These are phyloP conservation scores for Diplazon laetatorius DNA, from an alignment of 2,888 invertebrate species.

Conservation along the genomic window DNA sequence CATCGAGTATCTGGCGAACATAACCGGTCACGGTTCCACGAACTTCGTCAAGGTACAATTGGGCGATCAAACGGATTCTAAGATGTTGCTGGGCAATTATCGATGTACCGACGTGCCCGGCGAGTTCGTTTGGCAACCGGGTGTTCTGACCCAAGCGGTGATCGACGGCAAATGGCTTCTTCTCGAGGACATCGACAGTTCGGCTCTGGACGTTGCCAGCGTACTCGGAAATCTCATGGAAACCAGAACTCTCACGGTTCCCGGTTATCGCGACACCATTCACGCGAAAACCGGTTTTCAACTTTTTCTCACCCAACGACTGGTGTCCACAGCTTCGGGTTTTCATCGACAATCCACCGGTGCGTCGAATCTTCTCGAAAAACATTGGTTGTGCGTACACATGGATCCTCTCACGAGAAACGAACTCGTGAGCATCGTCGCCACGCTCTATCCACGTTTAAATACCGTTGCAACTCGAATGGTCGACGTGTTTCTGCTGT, in stretches of 20 bases:
- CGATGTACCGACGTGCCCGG: constrained; percentile 98
- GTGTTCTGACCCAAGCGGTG: constrained; percentile 95
- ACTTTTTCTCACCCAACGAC: constrained; percentile 93
- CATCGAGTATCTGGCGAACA: constrained; percentile 92
- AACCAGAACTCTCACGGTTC: constrained; percentile 91
- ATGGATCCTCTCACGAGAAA: constrained; percentile 90
- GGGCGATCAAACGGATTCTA: constrained; percentile 98
- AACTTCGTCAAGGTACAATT: constrained; percentile 94
- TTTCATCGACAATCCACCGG: constrained; percentile 82
- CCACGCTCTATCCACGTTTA: constrained; percentile 87
- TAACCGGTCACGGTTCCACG: constrained; percentile 86
- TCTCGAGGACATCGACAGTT: constrained; percentile 97
- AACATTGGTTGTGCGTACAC: constrained; percentile 91
- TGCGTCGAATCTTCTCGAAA: constrained; percentile 89
- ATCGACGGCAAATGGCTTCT: constrained; percentile 95
- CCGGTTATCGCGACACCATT: constrained; percentile 93
- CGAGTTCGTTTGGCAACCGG: constrained; percentile 98
- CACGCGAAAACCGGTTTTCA: constrained; percentile 94
- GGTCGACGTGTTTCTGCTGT: constrained; percentile 92
- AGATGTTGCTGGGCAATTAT: constrained; percentile 96
- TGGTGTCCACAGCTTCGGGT: constrained; percentile 73
- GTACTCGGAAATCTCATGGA: constrained; percentile 93
- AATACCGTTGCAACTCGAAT: constrained; percentile 89
- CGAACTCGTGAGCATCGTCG: constrained; percentile 90
- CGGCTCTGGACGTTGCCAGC: constrained; percentile 96